phyloP scores from a whole-genome alignment of 2,888 invertebrate species.

The Isotomurus palustris region DNA sequence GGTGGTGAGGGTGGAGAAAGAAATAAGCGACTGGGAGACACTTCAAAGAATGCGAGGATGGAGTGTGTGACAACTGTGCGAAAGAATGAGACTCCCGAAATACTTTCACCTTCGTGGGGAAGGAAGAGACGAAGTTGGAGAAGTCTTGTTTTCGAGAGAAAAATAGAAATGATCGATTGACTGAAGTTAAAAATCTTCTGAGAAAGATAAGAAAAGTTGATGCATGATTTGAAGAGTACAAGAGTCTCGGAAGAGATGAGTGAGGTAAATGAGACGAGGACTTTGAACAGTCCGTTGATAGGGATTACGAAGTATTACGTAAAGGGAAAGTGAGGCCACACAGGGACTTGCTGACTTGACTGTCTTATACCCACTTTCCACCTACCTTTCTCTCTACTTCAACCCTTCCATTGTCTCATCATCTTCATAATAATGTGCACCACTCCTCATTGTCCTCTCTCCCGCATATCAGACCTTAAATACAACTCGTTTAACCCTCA shows the following conservation, averaged over 20 bases:
- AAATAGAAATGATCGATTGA: constrained; percentile 2
- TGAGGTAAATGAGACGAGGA: constrained; percentile 5
- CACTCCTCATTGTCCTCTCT: too few species aligned
- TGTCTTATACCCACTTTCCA: background rate
- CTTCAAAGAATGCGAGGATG: background rate
- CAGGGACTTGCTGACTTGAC: too few species aligned
- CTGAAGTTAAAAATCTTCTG: constrained; percentile 1
- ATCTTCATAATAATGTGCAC: too few species aligned
- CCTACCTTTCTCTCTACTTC: background rate
- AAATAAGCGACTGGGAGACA: background rate
- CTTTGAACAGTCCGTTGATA: constrained; percentile 3
- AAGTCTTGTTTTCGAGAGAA: background rate
- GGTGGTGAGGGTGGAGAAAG: background rate
- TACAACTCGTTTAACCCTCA: too few species aligned
- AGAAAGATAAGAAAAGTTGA: constrained; percentile 1
- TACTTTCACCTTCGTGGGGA: too few species aligned
- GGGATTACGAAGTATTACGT: too few species aligned
- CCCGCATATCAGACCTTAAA: too few species aligned
- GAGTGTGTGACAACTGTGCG: background rate
- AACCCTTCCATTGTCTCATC: background rate
- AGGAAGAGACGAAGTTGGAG: background rate
- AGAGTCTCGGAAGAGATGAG: background rate
- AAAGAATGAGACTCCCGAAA: too few species aligned
- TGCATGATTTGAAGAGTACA: background rate
- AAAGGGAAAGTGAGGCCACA: too few species aligned